Evolutionary conservation across 2,113 vertebrate species (phyloP), one percentile per base, ranked within the genome.

Genomic region (Panthera leo): DNA sequence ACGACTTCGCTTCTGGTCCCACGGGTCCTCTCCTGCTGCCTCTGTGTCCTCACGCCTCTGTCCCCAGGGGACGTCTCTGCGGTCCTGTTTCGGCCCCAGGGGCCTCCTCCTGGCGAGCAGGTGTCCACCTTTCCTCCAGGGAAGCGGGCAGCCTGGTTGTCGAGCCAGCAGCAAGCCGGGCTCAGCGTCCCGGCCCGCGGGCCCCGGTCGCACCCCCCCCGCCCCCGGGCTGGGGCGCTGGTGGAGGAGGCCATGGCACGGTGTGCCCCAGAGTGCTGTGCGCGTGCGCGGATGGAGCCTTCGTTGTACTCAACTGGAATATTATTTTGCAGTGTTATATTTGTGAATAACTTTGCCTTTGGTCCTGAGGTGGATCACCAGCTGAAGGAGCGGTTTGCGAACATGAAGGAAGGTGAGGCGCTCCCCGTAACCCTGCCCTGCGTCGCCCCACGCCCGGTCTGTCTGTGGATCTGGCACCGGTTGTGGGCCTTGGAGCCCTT

Each of bases 261-360:
- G 58, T 39, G 12, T 61, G 53, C 7, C 1, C 48, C 7, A 91
- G 93, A 34, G 18, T 55, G 67, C 36, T 51, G 55, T 6, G 1
- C 36, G 4, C 31, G 1, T 14, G 25, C 8, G 70, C 2, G 58
- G 1, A 5, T 1, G 51, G 78, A 85, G 9, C 92, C 39, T 88
- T 34, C 42, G 5, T 3, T 76, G 79, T 10, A 98, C 94, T 99
- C 51, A 98, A 94, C 98, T 91, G 67, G 58, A 96, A 68, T 89
- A 1, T 98, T 99, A 39, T 98, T 98, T 98, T 99, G 97, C 99
- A 99, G 99, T 99, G 99, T 99, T 99, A 99, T 99, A 98, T 99
- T 99, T 99, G 99, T 99, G 99, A 99, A 99, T 99, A 99, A 99
- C 98, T 99, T 99, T 99, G 99, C 99, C 99, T 99, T 99, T 98